phyloP scores from a whole-genome alignment of 2,113 vertebrate genomes.

The Lophura nycthemera region DNA sequence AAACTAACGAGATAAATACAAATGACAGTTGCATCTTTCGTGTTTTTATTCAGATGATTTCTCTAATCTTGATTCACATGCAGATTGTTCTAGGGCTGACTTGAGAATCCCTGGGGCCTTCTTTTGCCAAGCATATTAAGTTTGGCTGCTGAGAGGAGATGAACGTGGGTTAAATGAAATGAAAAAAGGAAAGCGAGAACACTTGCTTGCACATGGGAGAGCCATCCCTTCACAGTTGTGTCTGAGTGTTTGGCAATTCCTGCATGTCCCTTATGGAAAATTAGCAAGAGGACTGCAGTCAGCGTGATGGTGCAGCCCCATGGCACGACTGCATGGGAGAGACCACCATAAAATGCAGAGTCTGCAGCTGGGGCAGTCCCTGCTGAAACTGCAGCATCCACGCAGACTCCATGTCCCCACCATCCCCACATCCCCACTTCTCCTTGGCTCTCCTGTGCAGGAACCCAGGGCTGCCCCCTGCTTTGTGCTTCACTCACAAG shows the following conservation, averaged over 20 bases:
- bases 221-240: background rate
- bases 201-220: background rate
- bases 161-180: background rate
- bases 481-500: background rate
- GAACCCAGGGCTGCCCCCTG: background rate
- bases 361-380: background rate
- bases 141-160: background rate
- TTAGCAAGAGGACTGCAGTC: background rate
- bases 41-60: background rate
- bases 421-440: background rate
- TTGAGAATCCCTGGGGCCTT: background rate
- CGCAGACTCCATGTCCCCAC: background rate
- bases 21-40: background rate
- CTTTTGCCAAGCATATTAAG: background rate
- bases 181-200: background rate
- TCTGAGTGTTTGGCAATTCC: background rate
- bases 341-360: too few species aligned
- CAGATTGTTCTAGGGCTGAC: background rate
- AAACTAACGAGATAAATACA: background rate
- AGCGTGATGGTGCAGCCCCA: fast-evolving
- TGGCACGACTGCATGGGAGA: background rate
- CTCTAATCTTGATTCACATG: background rate
- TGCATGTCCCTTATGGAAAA: background rate
- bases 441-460: background rate
- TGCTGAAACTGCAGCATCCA: background rate